These are phyloP conservation scores for Sebastes diploproa DNA, from an alignment of 2,797 vertebrate species.

Conservation along the genomic window DNA sequence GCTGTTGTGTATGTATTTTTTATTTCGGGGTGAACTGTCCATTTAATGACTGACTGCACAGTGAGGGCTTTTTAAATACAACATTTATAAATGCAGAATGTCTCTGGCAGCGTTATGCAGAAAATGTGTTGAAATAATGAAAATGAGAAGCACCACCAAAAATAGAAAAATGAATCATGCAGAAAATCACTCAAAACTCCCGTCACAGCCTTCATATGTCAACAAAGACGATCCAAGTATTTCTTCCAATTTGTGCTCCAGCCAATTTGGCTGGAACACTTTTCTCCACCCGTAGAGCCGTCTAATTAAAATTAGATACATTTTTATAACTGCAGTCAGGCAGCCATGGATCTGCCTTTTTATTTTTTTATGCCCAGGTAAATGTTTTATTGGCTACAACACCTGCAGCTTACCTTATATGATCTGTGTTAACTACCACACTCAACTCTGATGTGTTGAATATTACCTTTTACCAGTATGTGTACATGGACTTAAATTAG, in stretches of 20 bases:
- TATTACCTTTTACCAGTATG: neutral
- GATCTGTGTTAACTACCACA: neutral
- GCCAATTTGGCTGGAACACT: neutral
- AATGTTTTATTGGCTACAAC: neutral
- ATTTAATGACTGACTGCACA: neutral
- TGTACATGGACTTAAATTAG: neutral
- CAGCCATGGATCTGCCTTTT: neutral
- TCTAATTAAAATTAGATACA: neutral
- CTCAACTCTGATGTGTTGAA: neutral
- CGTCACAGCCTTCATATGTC: neutral
- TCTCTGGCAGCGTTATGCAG: neutral
- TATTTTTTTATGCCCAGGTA: neutral
- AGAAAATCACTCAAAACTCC: neutral
- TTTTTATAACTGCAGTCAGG: neutral
- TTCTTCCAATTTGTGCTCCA: neutral
- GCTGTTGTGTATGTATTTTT: too few species aligned
- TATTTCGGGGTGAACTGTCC: neutral
- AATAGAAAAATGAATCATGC: neutral
- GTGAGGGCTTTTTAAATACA: neutral
- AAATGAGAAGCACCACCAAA: neutral
- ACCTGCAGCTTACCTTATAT: neutral
- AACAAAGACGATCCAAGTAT: neutral
- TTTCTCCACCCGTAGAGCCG: neutral
- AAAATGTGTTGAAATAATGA: conserved; percentile 3
- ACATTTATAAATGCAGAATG: neutral